A percentile compares a stretch with the other conserved stretches of the same genome.
These are phyloP conservation scores for Drosophila willistoni DNA, from an alignment of 1,140 invertebrate genomes.

Conservation along the genomic window DNA sequence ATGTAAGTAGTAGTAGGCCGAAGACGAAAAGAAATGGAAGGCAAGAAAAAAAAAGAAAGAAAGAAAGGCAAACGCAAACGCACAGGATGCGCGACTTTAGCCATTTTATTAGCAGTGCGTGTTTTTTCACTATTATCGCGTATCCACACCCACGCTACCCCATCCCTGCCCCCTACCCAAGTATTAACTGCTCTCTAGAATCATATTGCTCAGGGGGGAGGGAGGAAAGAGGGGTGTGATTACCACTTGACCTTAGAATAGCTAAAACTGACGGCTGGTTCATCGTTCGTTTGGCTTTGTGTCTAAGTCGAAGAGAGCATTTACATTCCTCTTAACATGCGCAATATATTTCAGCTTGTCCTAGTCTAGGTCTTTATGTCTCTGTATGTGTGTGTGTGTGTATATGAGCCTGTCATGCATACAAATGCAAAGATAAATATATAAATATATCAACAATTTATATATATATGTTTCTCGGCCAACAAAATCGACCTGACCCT, in stretches of 20 bases:
- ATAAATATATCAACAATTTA: constrained; percentile 39
- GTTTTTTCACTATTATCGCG: constrained; percentile 78
- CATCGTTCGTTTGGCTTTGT: constrained; percentile 55
- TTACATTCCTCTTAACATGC: constrained; percentile 73
- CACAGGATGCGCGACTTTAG: constrained; percentile 55
- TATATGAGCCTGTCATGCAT: constrained; percentile 51
- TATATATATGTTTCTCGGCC: constrained; percentile 37
- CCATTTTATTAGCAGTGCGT: constrained; percentile 81
- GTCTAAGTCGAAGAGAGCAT: constrained; percentile 47
- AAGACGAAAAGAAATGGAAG: not conserved
- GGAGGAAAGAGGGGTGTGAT: not conserved
- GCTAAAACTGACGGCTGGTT: constrained; percentile 10
- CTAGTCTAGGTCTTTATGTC: constrained; percentile 18
- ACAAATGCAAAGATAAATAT: constrained; percentile 72
- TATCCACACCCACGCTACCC: constrained; percentile 31
- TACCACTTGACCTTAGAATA: constrained; percentile 63
- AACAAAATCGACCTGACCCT: constrained; percentile 59
- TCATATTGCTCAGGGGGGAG: not conserved
- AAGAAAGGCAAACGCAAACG: constrained; percentile 16
- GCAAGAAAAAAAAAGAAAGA: not conserved
- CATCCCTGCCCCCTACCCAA: not conserved
- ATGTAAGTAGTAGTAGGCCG: not conserved
- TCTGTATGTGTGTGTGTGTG: constrained; percentile 25
- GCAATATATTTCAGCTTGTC: constrained; percentile 75
- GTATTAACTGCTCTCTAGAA: constrained; percentile 2